phyloP scores from a whole-genome alignment of 2,797 vertebrate genomes.

The Parambassis ranga region DNA sequence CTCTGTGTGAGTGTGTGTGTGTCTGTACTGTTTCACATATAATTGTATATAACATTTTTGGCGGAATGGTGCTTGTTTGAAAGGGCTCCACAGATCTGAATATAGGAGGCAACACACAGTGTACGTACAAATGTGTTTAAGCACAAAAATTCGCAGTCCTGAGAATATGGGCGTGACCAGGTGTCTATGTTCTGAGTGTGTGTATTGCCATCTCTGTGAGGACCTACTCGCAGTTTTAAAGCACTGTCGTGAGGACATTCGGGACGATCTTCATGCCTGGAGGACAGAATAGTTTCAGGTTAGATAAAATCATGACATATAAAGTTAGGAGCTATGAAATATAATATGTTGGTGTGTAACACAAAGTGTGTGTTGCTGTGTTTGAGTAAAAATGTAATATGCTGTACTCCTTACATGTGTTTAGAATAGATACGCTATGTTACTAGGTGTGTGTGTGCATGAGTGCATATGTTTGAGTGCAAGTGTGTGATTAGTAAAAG shows the following conservation, averaged over 20 bases:
- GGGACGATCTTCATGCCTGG: too few relatives aligned
- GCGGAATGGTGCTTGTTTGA: background rate
- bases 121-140: background rate
- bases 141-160: background rate
- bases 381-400: background rate
- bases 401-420: conserved; percentile 8
- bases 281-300: too few relatives aligned
- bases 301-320: too few relatives aligned
- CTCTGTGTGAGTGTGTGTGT: background rate
- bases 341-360: background rate
- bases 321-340: background rate
- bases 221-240: background rate
- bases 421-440: background rate
- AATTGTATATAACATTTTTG: background rate
- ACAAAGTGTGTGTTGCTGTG: background rate
- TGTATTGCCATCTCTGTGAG: background rate
- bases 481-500: conserved; percentile 18
- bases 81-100: background rate
- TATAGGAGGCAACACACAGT: background rate
- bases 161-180: background rate
- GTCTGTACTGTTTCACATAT: background rate
- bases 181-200: background rate
- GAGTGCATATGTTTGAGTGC: conserved; percentile 9
- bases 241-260: background rate
- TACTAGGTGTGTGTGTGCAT: background rate